Percentiles rank a stretch among this genome's conserved stretches.
Evolutionary conservation across 2,113 vertebrate species (phyloP).

Genomic region (Macquaria ambigua): DNA sequence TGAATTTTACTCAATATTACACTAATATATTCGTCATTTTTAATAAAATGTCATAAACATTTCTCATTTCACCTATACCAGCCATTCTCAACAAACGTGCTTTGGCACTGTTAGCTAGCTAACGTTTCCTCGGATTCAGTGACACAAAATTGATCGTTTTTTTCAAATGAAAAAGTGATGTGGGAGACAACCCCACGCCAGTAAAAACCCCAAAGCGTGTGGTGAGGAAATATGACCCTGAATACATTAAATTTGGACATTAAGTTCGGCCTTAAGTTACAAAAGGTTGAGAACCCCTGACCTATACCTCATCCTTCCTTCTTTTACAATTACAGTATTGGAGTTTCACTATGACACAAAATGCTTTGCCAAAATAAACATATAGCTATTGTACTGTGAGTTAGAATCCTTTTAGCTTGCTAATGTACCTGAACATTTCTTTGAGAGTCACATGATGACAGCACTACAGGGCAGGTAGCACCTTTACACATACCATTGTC

Average conservation of each 20-base stretch:
- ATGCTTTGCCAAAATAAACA: neutral
- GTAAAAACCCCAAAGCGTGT: no score
- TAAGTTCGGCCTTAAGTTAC: no score
- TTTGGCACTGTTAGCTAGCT: no score
- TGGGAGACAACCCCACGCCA: no score
- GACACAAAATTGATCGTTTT: no score
- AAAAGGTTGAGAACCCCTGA: no score
- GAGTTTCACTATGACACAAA: neutral
- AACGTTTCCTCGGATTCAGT: no score
- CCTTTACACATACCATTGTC: conserved; percentile 50
- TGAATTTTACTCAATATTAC: no score
- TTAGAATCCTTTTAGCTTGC: conserved; percentile 1
- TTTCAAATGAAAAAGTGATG: no score
- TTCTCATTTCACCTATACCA: neutral
- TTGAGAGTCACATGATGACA: conserved; percentile 7
- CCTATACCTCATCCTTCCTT: neutral
- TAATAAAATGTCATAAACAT: neutral
- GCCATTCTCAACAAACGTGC: no score
- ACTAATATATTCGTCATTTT: neutral
- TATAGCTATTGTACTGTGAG: neutral
- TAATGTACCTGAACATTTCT: neutral
- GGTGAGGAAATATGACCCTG: no score
- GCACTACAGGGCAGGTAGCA: conserved; percentile 50
- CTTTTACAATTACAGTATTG: conserved; percentile 1
- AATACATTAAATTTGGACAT: no score